phyloP scores from a whole-genome alignment of 2,113 vertebrate species.

The Varanus komodoensis region DNA sequence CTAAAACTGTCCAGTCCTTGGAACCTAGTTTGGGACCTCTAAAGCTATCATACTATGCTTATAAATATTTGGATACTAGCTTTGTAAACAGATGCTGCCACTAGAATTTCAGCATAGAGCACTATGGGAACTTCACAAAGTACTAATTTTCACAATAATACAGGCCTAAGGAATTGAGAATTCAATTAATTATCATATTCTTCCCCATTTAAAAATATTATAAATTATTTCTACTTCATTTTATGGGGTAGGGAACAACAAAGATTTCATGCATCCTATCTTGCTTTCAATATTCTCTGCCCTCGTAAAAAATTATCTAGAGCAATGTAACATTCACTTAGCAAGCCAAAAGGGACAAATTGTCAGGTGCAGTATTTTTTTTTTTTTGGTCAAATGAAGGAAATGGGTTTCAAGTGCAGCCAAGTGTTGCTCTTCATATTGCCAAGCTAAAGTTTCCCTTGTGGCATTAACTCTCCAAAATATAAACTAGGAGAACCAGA shows the following conservation, averaged over 20 bases:
- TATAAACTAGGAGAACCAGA: slow-evolving; percentile 58
- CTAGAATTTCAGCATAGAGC: background rate
- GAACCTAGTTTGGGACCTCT: background rate
- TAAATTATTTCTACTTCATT: background rate
- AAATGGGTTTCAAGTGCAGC: slow-evolving; percentile 45
- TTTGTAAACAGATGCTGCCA: background rate
- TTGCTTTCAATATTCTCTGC: background rate
- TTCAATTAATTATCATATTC: background rate
- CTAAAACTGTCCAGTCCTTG: background rate
- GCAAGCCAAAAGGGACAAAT: slow-evolving; percentile 8
- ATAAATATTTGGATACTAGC: slow-evolving; percentile 7
- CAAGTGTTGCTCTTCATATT: slow-evolving; percentile 33
- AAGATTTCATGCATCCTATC: background rate
- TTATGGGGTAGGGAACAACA: background rate
- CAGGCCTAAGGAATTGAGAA: slow-evolving; percentile 15
- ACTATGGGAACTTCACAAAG: background rate
- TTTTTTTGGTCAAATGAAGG: slow-evolving; percentile 20
- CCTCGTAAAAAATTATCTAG: background rate
- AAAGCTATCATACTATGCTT: slow-evolving; percentile 16
- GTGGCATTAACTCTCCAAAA: slow-evolving; percentile 28
- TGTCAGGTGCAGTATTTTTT: slow-evolving; percentile 10
- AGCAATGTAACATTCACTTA: background rate
- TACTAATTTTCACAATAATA: background rate
- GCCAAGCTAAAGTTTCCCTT: slow-evolving; percentile 38
- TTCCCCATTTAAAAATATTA: background rate